Base-by-base conservation (phyloP, 2,888 invertebrate genomes). In the Tridacna gigas region DNA sequence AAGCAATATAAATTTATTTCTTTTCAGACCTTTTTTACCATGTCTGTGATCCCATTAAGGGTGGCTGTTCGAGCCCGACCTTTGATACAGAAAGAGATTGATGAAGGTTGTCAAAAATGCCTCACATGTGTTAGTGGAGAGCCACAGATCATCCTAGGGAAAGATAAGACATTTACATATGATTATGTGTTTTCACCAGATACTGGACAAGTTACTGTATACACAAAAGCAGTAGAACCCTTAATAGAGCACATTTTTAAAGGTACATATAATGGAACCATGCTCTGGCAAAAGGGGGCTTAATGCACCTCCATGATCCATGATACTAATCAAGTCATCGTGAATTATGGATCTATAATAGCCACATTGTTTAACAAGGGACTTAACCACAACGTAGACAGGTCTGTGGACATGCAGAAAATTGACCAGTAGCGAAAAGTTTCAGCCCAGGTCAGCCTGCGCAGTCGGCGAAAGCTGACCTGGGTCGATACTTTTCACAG, bases 51-150 rank as follows among this genome's bases (percentile, higher is more conserved):
- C 28, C 93, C 94, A 11, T 97, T 97, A 0, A 96, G 97, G 93
- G 98, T 98, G 63, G 98, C 98, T 0, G 95, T 98, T 0, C 95
- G 98, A 65, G 97, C 98, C 37, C 96, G 98, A 77, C 98, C 98
- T 0, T 95, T 98, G 78, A 97, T 97, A 69, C 95, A 95, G 60
- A 96, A 96, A 45, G 98, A 98, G 95, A 94, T 96, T 0, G 96
- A 96, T 0, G 96, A 97, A 90, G 98, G 98, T 0, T 98, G 97
- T 91, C 92, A 92, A 79, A 82, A 75, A 0, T 97, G 97, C 85
- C 95, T 98, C 13, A 96, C 97, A 28, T 96, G 97, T 0, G 95
- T 97, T 1, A 80, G 89, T 5, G 83, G 86, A 60, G 92, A 92
- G 56, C 91, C 91, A 25, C 93, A 94, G 85, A 95, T 96, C 77